Percentiles rank a stretch among this genome's conserved stretches.
These are phyloP conservation scores for Aplodontia rufa DNA, from an alignment of 2,113 vertebrate species.

Conservation along the genomic window DNA sequence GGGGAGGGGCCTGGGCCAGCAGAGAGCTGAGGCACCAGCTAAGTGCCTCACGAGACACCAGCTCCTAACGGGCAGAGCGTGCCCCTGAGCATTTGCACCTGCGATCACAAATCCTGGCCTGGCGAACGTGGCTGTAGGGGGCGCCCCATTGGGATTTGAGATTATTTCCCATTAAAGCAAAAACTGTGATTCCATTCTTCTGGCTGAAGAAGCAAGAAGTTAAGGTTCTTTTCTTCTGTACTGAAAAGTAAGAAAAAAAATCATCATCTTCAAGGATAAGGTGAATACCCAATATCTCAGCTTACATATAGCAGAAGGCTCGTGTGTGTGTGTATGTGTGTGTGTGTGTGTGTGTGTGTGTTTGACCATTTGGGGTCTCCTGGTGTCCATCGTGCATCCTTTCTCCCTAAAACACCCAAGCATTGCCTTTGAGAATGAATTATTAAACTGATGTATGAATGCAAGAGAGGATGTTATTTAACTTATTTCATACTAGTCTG, in stretches of 20 bases:
- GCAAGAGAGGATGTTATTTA: background rate
- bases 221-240: background rate
- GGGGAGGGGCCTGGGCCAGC: accelerated
- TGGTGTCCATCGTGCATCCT: background rate
- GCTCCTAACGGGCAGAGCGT: accelerated
- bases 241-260: background rate
- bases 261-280: background rate
- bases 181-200: background rate
- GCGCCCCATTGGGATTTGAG: background rate
- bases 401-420: background rate
- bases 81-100: background rate
- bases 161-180: background rate
- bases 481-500: background rate
- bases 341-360: too few species aligned
- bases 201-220: background rate
- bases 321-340: too few species aligned
- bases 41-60: background rate
- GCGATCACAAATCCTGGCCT: too few species aligned
- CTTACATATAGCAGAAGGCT: background rate
- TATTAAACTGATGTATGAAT: background rate
- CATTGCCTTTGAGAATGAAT: background rate
- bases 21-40: background rate
- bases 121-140: background rate
- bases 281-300: background rate
- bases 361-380: background rate